phyloP scores from a whole-genome alignment of 1,140 invertebrate genomes.

The Drosophila gunungcola region DNA sequence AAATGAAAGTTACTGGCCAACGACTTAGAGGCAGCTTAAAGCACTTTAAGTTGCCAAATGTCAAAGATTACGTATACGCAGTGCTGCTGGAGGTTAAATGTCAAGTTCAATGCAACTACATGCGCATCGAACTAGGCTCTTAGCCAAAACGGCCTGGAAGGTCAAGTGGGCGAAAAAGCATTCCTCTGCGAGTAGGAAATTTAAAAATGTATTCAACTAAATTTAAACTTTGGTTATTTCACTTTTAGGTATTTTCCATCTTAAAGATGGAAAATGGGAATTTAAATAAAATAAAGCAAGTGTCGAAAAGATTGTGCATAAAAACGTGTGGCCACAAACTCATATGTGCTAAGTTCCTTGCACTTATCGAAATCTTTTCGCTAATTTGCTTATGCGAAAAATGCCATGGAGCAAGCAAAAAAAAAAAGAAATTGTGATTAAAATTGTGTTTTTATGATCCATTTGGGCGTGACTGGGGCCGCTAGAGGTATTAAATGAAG shows the following conservation, averaged over 20 bases:
- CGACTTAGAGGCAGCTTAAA: slow-evolving; percentile 57
- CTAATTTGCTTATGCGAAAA: slow-evolving; percentile 51
- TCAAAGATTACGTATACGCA: slow-evolving; percentile 66
- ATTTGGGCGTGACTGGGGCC: slow-evolving; percentile 64
- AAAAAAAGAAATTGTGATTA: slow-evolving; percentile 71
- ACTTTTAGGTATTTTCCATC: no score
- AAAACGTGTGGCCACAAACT: neutral
- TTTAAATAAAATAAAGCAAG: neutral
- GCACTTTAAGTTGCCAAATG: slow-evolving; percentile 71
- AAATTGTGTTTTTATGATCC: slow-evolving; percentile 77
- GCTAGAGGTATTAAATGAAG: slow-evolving; percentile 52
- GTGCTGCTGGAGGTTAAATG: slow-evolving; percentile 51
- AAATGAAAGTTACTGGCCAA: slow-evolving; percentile 58
- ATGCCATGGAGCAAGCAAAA: slow-evolving; percentile 35
- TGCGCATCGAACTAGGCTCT: neutral
- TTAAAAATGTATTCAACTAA: neutral
- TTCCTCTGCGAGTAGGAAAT: neutral
- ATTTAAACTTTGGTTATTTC: no score
- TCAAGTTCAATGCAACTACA: slow-evolving; percentile 41
- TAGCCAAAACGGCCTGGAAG: neutral
- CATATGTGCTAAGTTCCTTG: neutral
- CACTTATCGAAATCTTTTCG: slow-evolving; percentile 16
- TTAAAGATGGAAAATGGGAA: no score
- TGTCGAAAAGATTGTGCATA: neutral
- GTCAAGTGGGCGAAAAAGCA: no score